These are phyloP conservation scores for Larimichthys crocea DNA, from an alignment of 2,113 vertebrate species.

Conservation along the genomic window DNA sequence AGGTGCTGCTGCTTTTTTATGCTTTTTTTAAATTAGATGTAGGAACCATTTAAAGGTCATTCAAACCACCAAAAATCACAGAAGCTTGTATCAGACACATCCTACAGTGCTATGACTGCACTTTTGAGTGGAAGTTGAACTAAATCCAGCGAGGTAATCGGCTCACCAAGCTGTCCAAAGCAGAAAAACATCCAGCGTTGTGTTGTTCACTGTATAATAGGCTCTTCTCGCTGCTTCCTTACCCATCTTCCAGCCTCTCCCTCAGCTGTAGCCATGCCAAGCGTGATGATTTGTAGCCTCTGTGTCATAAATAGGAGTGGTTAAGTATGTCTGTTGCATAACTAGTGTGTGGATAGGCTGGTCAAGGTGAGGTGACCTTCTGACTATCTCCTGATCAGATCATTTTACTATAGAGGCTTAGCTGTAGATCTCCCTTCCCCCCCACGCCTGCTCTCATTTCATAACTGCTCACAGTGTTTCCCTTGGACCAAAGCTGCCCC, in stretches of 20 bases:
- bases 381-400: slow-evolving; percentile 35
- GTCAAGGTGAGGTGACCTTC: slow-evolving; percentile 45
- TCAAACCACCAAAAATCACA: neutral
- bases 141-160: neutral
- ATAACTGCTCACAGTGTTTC: slow-evolving; percentile 28
- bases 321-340: slow-evolving; percentile 50
- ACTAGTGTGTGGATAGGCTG: slow-evolving; percentile 16
- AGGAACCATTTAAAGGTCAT: neutral
- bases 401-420: slow-evolving; percentile 34
- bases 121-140: neutral
- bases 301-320: slow-evolving; percentile 49
- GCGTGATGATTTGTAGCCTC: slow-evolving; percentile 41
- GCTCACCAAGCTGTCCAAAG: neutral
- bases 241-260: neutral
- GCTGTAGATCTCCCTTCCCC: neutral
- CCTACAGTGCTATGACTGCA: neutral
- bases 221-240: neutral
- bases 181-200: neutral
- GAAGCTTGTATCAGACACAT: neutral
- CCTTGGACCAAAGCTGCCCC: neutral
- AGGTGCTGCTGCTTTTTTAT: neutral
- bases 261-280: slow-evolving; percentile 11
- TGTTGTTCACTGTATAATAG: neutral
- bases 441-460: slow-evolving; percentile 39
- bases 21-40: neutral